phyloP scores from a whole-genome alignment of 2,113 vertebrate genomes.

The Labeo catla region DNA sequence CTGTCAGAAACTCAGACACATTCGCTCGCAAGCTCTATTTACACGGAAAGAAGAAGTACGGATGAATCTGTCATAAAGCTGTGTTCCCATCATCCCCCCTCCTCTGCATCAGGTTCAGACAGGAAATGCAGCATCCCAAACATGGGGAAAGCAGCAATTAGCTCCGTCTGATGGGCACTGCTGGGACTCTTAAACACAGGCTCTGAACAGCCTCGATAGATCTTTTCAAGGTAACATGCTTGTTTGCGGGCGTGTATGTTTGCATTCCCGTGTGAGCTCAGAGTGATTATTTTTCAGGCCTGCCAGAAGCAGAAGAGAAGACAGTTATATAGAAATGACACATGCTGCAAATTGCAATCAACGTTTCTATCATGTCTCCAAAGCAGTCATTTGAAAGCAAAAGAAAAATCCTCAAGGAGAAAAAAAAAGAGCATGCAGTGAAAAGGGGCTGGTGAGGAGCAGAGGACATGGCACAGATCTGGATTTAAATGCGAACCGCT shows the following conservation, averaged over 20 bases:
- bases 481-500: constrained; percentile 39
- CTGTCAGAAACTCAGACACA: constrained; percentile 56
- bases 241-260: constrained; percentile 1
- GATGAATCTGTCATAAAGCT: constrained; percentile 45
- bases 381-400: background rate
- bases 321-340: background rate
- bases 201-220: constrained; percentile 30
- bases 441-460: constrained; percentile 3
- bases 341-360: constrained; percentile 22
- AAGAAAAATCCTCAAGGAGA: constrained; percentile 5
- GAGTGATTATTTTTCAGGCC: constrained; percentile 4
- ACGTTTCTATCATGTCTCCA: background rate
- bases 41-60: background rate
- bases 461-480: constrained; percentile 16
- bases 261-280: background rate
- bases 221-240: constrained; percentile 40
- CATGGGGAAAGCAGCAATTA: constrained; percentile 49
- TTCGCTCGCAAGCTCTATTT: constrained; percentile 31
- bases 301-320: background rate
- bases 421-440: constrained; percentile 27
- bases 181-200: constrained; percentile 41
- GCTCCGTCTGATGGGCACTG: constrained; percentile 38
- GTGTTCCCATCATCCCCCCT: constrained; percentile 37
- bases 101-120: constrained; percentile 41
- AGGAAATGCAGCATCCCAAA: constrained; percentile 44